These are phyloP conservation scores for Sphyrna mokarran DNA, from an alignment of 2,113 vertebrate species.

Conservation along the genomic window DNA sequence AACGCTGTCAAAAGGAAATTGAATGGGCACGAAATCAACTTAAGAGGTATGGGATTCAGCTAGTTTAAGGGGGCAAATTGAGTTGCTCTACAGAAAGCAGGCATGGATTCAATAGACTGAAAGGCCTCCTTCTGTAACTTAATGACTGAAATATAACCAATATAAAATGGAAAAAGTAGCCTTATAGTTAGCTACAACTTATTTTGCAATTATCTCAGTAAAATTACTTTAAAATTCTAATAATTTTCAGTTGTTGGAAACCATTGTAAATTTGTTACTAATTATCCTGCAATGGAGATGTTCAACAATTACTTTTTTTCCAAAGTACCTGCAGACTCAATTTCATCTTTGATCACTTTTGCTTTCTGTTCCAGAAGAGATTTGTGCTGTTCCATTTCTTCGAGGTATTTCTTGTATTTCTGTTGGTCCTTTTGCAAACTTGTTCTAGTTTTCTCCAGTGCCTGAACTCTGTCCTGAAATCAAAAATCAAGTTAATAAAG, in stretches of 20 bases:
- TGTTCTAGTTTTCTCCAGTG: constrained; percentile 64
- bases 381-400: constrained; percentile 68
- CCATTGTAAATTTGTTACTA: not conserved
- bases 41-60: not conserved
- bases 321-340: constrained; percentile 62
- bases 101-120: not conserved
- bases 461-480: constrained; percentile 75
- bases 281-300: not conserved
- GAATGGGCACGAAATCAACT: not conserved
- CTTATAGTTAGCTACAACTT: not conserved
- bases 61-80: not conserved
- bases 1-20: not conserved
- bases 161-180: not conserved
- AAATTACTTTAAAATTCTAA: not conserved
- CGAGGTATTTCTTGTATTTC: constrained; percentile 74
- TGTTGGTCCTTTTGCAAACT: constrained; percentile 77
- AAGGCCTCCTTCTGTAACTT: not conserved
- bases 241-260: not conserved
- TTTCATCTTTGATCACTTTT: constrained; percentile 63
- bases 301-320: not conserved
- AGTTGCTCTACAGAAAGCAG: not conserved
- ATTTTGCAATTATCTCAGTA: not conserved
- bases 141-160: not conserved
- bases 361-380: constrained; percentile 64
- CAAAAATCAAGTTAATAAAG: constrained; percentile 10